Percentiles rank a stretch among this genome's conserved stretches.
These are phyloP conservation scores for Hydroisotoma schaefferi DNA, from an alignment of 2,888 invertebrate species.

Conservation along the genomic window DNA sequence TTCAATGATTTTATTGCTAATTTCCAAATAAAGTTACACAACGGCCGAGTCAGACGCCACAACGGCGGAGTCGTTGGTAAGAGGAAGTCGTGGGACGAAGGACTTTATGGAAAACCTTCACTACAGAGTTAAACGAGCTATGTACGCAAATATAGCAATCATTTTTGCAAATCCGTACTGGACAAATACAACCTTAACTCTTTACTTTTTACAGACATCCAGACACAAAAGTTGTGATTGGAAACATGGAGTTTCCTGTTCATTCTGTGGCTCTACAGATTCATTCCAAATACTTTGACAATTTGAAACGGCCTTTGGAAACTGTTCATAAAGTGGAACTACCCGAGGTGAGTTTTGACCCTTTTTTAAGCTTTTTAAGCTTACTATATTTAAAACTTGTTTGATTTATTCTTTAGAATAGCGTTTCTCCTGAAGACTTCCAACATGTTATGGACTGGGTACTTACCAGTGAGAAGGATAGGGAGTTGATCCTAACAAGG, in stretches of 20 bases:
- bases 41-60: neutral
- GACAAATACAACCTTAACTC: neutral
- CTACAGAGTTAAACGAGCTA: constrained; percentile 29
- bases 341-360: too few species aligned
- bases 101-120: constrained; percentile 35
- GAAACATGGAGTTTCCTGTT: constrained; percentile 31
- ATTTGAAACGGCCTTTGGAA: constrained; percentile 28
- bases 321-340: constrained; percentile 33
- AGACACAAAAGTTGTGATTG: constrained; percentile 30
- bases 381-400: neutral
- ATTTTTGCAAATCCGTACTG: neutral
- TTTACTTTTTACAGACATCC: constrained; percentile 21
- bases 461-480: constrained; percentile 20
- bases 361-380: too few species aligned
- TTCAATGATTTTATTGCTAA: too few species aligned
- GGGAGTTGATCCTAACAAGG: constrained; percentile 21
- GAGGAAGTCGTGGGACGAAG: neutral
- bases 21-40: too few species aligned
- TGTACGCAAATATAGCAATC: constrained; percentile 22
- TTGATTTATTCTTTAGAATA: constrained; percentile 2
- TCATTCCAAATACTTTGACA: constrained; percentile 40
- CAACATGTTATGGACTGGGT: constrained; percentile 45
- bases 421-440: constrained; percentile 29
- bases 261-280: constrained; percentile 34
- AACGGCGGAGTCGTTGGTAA: neutral